Evolutionary conservation across 2,888 invertebrate genomes (phyloP).

Genomic region (Subacronicta megacephala): DNA sequence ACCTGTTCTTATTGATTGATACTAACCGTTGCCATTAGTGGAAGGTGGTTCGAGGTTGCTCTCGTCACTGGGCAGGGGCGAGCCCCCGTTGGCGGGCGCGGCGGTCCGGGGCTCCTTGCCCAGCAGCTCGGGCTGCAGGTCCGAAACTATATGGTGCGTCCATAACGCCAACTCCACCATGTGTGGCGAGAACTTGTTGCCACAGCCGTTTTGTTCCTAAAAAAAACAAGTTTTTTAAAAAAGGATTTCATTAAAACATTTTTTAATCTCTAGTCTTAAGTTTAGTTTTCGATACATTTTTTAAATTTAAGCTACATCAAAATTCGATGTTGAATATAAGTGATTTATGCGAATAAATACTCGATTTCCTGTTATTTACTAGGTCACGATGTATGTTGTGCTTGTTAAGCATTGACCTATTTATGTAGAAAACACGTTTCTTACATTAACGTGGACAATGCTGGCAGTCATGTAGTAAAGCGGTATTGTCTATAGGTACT

Average conservation of each 20-base stretch:
- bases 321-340: no score
- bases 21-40: constrained; percentile 87
- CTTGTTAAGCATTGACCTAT: background rate
- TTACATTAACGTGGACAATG: background rate
- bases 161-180: constrained; percentile 97
- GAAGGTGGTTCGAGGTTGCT: constrained; percentile 93
- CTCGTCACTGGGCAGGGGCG: constrained; percentile 91
- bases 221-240: constrained; percentile 12
- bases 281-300: no score
- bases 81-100: constrained; percentile 84
- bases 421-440: background rate
- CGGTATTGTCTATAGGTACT: constrained; percentile 3
- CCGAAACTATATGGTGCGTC: constrained; percentile 97
- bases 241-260: background rate
- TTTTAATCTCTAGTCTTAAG: no score
- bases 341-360: background rate
- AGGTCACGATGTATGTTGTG: background rate
- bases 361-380: background rate
- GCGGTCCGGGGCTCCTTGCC: constrained; percentile 92
- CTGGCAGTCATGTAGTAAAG: background rate
- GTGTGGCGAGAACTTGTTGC: constrained; percentile 92
- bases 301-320: no score
- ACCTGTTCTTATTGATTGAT: background rate
- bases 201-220: constrained; percentile 88
- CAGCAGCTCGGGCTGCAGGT: constrained; percentile 95